Base-by-base conservation (phyloP, 2,888 invertebrate species). In the Diloba caeruleocephala region DNA sequence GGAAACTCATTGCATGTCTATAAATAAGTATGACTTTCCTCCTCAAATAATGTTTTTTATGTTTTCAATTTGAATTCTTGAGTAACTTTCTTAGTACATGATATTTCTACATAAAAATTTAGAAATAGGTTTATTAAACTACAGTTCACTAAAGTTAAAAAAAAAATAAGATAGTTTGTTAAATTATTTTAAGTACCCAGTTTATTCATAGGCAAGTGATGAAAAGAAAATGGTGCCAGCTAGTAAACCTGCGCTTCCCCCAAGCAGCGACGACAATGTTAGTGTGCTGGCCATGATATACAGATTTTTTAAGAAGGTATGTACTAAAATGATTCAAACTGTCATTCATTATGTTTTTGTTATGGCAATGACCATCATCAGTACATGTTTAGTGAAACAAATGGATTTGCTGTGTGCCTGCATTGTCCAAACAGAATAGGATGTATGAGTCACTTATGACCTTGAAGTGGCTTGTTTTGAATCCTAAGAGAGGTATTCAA, bases 301-400 rank as follows among this genome's bases (percentile, higher is more conserved):
- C 74, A 93, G 94, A 74, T 94, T 95, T 59, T 92, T 94, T 21
- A 96, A 96, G 83, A 96, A 96, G 89, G 94, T 94, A 80, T 41
- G 37, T 41, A 32, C 6, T 10, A 9, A 12, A 23, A 17, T 13
- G n/a, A 28, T 32, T 21, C 4, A 12, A 36, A 37, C 28, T 34
- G 28, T 38, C 48, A 33, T 51, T 7, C 39, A 48, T 3, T n/a
- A 3, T 21, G 15, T 49, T 60, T 26, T 48, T 50, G 52, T 34
- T 45, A 29, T 41, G 15, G 10, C 23, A 36, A 21, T 38, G 55
- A 57, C 46, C 43, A 55, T 70, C 36, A 65, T 39, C 34, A 31
- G 12, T 17, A 36, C 55, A 53, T 57, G 32, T 8, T 12, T 31
- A 41, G 46, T 28, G 12, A 12, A 43, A 31, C 57, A 17, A 36